A percentile compares a stretch with the other conserved stretches of the same genome.
Conservation (phyloP, 2,888 invertebrate species). For the Hanleya hanleyi region DNA sequence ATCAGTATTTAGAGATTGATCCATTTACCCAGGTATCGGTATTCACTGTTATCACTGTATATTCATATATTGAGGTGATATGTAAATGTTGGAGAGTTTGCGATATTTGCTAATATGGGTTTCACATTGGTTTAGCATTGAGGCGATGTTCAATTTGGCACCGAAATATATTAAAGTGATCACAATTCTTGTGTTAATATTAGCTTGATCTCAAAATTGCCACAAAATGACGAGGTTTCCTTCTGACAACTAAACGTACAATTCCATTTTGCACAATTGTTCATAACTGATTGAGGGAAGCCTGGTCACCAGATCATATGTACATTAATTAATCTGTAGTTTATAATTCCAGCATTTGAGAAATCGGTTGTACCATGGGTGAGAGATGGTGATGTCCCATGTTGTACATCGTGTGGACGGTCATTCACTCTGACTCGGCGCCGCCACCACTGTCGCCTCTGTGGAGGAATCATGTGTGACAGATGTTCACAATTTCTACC, state of each 20-base stretch:
- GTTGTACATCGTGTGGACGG: conserved; percentile 93
- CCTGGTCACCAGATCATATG: not conserved
- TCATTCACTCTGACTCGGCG: conserved; percentile 88
- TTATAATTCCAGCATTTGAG: conserved; percentile 77
- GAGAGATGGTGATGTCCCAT: conserved; percentile 89
- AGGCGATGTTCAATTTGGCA: no score
- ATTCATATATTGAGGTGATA: no score
- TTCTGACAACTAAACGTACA: not conserved
- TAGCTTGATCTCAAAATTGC: no score
- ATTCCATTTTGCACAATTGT: not conserved
- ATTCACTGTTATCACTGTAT: not conserved
- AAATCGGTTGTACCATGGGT: conserved; percentile 90
- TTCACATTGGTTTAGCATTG: not conserved
- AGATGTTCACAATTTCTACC: conserved; percentile 91
- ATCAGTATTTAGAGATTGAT: not conserved
- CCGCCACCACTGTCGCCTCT: conserved; percentile 97
- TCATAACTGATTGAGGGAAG: not conserved
- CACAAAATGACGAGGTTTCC: not conserved
- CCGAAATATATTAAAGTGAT: no score
- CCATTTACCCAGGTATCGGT: not conserved
- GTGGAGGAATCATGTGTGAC: conserved; percentile 92
- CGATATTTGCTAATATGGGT: not conserved
- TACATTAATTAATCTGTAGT: not conserved
- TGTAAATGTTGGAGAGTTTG: no score
- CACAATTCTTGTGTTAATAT: no score